phyloP scores from a whole-genome alignment of 53 echinoderm and acorn worm genomes.

The Stichopus horrens region DNA sequence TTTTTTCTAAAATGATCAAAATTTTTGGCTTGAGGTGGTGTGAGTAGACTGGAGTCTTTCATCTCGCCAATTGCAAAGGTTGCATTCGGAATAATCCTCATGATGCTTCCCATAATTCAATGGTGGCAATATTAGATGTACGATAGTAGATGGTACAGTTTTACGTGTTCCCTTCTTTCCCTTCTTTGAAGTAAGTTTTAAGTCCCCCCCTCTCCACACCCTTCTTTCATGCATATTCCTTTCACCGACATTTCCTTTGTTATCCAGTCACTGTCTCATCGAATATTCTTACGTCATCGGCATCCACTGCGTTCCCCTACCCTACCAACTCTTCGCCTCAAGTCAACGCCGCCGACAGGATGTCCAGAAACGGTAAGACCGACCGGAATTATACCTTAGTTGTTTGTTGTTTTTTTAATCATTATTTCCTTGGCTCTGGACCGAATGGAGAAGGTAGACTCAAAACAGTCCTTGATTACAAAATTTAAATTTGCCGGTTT shows the following conservation, averaged over 20 bases:
- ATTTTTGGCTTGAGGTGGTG: too few relatives aligned
- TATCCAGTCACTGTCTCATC: constrained; percentile 25
- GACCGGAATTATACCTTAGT: not conserved
- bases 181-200: not conserved
- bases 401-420: too few relatives aligned
- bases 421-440: too few relatives aligned
- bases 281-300: constrained; percentile 26
- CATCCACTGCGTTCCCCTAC: constrained; percentile 86
- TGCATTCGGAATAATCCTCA: too few relatives aligned
- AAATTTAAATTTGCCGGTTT: not conserved
- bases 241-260: not conserved
- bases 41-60: too few relatives aligned
- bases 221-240: not conserved
- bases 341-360: constrained; percentile 74
- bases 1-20: too few relatives aligned
- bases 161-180: not conserved
- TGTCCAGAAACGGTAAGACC: constrained; percentile 65
- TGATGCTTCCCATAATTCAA: too few relatives aligned
- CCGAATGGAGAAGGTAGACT: too few relatives aligned
- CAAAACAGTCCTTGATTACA: not conserved
- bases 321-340: constrained; percentile 73
- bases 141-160: too few relatives aligned
- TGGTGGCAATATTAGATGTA: too few relatives aligned
- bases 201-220: not conserved
- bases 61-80: too few relatives aligned